Base-by-base conservation (phyloP, 2,113 vertebrate species). In the Phoxinus phoxinus region DNA sequence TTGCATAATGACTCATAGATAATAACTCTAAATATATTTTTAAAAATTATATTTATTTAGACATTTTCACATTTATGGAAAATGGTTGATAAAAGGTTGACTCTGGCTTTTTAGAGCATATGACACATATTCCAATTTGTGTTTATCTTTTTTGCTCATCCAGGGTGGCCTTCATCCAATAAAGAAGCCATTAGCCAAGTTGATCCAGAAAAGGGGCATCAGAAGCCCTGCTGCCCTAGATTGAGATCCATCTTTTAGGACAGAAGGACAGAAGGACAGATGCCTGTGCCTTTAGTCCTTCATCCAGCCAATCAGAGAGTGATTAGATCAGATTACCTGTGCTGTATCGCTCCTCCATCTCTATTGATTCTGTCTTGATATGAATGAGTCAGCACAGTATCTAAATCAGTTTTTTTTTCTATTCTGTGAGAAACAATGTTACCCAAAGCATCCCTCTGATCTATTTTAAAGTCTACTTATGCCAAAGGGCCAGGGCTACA, bases 381-480 rank as follows among this genome's bases (percentile, higher is more conserved):
- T 51, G 44, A 19, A 51, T 51, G 79, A 81, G n/a, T 81, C 78
- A 81, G 78, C 78, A 21, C 53, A 65, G 78, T 46, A 65, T 67
- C 46, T 48, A 27, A 67, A 81, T 67, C 27, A 67, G 41, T 19
- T 81, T 67, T 81, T 7, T 1, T 21, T 21, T 81, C 44, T 51
- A 17, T 48, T 81, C 41, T 21, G 2, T 27, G 61, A 81, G 35
- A 27, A 2, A 37, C 65, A n/a, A 32, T 23, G 79, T 80, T n/a
- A 46, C n/a, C 13, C 15, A 27, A 44, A 46, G 15, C 58, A 63
- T 80, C n/a, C 23, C 8, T 41, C 1, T 79, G 76, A 59, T 6
- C 56, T 61, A 8, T 41, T 37, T 4, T 23, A 21, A 75, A 51
- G 21, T 71, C 35, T 41, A 41, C 32, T 2, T 69, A 37, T 37